phyloP scores from a whole-genome alignment of 2,113 vertebrate species.

The Lichenostomus cassidix region DNA sequence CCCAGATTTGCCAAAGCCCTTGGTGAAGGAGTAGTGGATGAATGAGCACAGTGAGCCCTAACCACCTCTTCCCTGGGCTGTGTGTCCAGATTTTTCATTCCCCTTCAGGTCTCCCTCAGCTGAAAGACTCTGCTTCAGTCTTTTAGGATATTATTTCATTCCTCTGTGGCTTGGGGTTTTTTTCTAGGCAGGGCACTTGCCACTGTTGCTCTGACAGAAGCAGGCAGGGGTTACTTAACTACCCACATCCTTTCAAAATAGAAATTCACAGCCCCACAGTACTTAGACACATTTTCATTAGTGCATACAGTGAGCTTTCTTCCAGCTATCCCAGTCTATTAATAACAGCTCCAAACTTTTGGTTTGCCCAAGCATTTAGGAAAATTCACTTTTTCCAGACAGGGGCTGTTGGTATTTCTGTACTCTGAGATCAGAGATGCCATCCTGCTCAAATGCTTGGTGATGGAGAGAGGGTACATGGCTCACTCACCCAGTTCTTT shows the following conservation, averaged over 20 bases:
- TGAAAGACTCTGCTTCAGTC: not conserved
- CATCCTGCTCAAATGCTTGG: not conserved
- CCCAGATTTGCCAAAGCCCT: not conserved
- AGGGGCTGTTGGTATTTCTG: not conserved
- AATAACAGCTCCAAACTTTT: conserved; percentile 1
- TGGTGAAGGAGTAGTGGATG: fast-evolving
- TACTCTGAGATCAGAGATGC: not conserved
- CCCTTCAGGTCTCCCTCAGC: not conserved
- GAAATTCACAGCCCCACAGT: not conserved
- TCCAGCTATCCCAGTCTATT: not conserved
- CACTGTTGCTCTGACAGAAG: not conserved
- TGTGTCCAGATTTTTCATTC: fast-evolving
- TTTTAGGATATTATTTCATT: not conserved
- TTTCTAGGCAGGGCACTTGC: not conserved
- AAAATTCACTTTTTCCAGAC: conserved; percentile 13
- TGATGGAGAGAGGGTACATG: not conserved
- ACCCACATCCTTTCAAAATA: conserved; percentile 15
- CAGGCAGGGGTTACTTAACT: not conserved
- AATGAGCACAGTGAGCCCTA: not conserved
- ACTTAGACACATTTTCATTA: not conserved
- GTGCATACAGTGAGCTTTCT: not conserved
- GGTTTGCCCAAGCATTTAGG: not conserved
- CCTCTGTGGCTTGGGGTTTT: conserved; percentile 5
- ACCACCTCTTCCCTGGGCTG: not conserved
- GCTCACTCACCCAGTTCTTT: not conserved